These are phyloP conservation scores for Zelleria hepariella DNA, from an alignment of 2,888 invertebrate genomes.

Conservation along the genomic window DNA sequence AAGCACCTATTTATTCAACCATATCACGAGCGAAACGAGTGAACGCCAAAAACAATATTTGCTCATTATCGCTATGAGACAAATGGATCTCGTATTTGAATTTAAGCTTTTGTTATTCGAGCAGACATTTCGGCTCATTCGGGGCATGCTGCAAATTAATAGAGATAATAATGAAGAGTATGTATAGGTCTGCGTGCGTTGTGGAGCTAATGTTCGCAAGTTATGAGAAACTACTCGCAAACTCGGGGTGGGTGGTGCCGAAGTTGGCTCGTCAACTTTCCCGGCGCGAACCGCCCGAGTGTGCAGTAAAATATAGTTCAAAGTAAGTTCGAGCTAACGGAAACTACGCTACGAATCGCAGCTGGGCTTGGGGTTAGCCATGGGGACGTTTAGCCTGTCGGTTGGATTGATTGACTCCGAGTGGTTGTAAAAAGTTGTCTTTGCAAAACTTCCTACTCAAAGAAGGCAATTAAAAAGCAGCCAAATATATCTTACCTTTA, in stretches of 20 bases:
- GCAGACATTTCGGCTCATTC: not conserved
- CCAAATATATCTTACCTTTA: no score
- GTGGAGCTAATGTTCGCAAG: conserved; percentile 14
- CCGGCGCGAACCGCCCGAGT: conserved; percentile 36
- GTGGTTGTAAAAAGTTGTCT: not conserved
- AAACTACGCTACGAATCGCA: conserved; percentile 24
- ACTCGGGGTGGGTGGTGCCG: conserved; percentile 12
- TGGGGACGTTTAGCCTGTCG: not conserved
- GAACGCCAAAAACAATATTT: not conserved
- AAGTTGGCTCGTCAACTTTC: conserved; percentile 34
- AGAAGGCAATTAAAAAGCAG: no score
- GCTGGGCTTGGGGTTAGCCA: conserved; percentile 10
- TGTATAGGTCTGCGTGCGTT: conserved; percentile 12
- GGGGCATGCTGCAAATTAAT: not conserved
- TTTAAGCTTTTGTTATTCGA: not conserved
- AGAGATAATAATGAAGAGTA: conserved; percentile 22
- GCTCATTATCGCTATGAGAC: not conserved
- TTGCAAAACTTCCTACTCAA: not conserved
- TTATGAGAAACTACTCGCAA: conserved; percentile 34
- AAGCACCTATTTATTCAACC: not conserved
- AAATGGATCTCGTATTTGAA: not conserved
- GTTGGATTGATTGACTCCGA: not conserved
- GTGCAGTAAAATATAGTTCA: conserved; percentile 52
- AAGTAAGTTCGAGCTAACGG: conserved; percentile 32
- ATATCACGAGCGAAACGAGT: not conserved